Evolutionary conservation across 2,888 invertebrate species (phyloP).

Genomic region (Dyspetes luteomarginatus): DNA sequence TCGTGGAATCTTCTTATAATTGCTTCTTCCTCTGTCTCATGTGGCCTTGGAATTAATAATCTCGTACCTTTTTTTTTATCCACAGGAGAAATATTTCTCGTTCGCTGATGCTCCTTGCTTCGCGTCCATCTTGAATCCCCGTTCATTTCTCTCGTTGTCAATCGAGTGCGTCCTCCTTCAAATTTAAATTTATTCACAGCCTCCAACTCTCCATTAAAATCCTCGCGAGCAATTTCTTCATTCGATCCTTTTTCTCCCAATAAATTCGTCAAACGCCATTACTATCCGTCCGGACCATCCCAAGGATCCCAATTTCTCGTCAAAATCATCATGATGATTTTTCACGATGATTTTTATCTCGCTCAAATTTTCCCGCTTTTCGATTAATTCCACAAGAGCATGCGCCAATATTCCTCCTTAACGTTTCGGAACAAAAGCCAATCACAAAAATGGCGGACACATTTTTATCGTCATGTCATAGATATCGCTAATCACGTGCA

Average conservation of each 20-base stretch:
- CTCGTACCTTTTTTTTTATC: slow-evolving; percentile 52
- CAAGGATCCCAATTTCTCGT: slow-evolving; percentile 48
- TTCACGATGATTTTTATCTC: neutral
- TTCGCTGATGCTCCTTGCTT: slow-evolving; percentile 53
- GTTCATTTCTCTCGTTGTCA: slow-evolving; percentile 57
- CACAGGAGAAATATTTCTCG: slow-evolving; percentile 45
- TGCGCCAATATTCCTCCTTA: slow-evolving; percentile 30
- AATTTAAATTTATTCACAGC: too few relatives aligned
- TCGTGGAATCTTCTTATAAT: slow-evolving; percentile 74
- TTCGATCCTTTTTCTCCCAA: slow-evolving; percentile 25
- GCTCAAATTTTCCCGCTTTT: slow-evolving; percentile 61
- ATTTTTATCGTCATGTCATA: slow-evolving; percentile 56
- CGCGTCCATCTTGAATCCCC: slow-evolving; percentile 59
- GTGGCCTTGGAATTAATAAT: slow-evolving; percentile 65
- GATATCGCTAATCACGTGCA: slow-evolving; percentile 65
- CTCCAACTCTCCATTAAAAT: neutral
- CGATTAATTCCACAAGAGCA: slow-evolving; percentile 3
- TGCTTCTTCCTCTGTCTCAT: slow-evolving; percentile 76
- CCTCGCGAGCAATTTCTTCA: slow-evolving; percentile 21
- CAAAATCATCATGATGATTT: slow-evolving; percentile 20
- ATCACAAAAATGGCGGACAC: slow-evolving; percentile 68
- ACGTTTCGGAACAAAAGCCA: slow-evolving; percentile 42
- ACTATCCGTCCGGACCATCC: slow-evolving; percentile 9
- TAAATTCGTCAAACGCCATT: neutral
- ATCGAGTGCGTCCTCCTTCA: neutral